Base-by-base conservation (phyloP, 1,140 invertebrate species). In the Hesperophylax magnus region DNA sequence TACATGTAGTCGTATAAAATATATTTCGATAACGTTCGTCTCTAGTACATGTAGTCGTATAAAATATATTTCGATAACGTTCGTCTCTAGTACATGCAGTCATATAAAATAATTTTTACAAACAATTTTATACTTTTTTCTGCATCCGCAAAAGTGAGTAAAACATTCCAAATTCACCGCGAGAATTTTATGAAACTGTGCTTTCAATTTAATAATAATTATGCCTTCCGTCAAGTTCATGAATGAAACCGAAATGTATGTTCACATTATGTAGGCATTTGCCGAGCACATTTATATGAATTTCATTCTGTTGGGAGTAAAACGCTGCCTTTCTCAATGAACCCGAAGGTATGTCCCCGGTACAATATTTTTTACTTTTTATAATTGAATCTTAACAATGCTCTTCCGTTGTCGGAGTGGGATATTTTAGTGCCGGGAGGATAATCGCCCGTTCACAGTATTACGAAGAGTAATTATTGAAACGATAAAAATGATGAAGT, bases 401-500 rank as follows among this genome's bases (percentile, higher is more conserved):
- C 60, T 71, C 82, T 83, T 83, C 82, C 82, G 82, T 53, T 56
- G 61, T 76, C 52, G 52, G 39, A 67, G 60, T 14, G 53, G 81
- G 78, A 83, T 80, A 67, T 78, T 80, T 65, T 58, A 75, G n/a
- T 3, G 63, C 27, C 63, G 31, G 11, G 22, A n/a, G 63, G 63
- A 67, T 80, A 69, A 63, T 80, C 75, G 81, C 56, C 69, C n/a
- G 56, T 17, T 17, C 27, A n/a, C 27, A 80, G 78, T 54, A 47
- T 83, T 78, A 83, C 78, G 78, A 80, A 56, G 78, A 77, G 77
- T 78, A 83, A 83, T 83, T 83, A 47, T 8, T 47, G 11, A 75
- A 80, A 18, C 20, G 8, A 61, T 61, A 61, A 61, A 61, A 61
- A 11, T 47, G 11, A 61, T 9, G 2, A 20, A 61, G 17, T 61